Percentiles rank a stretch among this genome's conserved stretches.
Evolutionary conservation across 2,888 invertebrate species (phyloP).

Genomic region (Parthenolecanium corni): DNA sequence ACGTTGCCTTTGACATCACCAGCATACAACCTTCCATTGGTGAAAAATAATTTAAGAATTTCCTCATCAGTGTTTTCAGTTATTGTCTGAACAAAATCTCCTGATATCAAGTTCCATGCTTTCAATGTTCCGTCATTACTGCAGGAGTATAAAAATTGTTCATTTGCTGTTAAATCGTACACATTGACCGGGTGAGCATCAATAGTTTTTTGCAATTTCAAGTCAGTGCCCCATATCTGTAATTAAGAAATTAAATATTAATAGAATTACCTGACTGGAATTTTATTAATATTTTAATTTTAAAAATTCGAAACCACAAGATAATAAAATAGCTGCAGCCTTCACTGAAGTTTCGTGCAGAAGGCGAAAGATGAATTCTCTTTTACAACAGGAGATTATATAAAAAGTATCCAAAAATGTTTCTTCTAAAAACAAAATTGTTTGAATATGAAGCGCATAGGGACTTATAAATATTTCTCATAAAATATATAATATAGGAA

Average conservation of each 20-base stretch:
- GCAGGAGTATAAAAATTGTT: constrained; percentile 47
- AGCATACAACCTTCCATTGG: constrained; percentile 42
- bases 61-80: constrained; percentile 39
- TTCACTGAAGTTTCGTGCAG: no score
- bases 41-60: constrained; percentile 39
- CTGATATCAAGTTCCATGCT: constrained; percentile 45
- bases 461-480: no score
- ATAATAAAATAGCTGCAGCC: no score
- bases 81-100: constrained; percentile 38
- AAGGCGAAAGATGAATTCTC: no score
- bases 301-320: no score
- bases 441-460: no score
- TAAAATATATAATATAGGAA: no score
- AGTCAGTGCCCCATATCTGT: constrained; percentile 42
- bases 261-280: neutral
- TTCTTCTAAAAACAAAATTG: no score
- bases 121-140: constrained; percentile 53
- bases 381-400: neutral
- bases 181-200: constrained; percentile 50
- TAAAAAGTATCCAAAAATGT: neutral
- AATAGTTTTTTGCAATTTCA: constrained; percentile 40
- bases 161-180: constrained; percentile 48
- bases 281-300: no score
- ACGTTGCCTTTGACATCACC: constrained; percentile 54
- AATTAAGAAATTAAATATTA: constrained; percentile 30